Evolutionary conservation across 2,888 invertebrate species (phyloP).

Genomic region (Neoscelio sp.): DNA sequence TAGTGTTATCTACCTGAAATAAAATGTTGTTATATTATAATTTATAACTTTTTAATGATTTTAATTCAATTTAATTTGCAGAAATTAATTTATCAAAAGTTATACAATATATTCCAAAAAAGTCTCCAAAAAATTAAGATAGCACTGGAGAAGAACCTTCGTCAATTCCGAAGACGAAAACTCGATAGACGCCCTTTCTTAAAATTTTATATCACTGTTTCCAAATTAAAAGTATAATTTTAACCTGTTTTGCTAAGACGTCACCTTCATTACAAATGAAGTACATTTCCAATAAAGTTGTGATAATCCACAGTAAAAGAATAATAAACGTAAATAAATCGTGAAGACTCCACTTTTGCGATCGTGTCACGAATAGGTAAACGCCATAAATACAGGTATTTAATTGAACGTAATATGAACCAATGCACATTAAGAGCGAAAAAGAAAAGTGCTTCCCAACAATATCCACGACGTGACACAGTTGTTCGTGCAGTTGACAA

Average conservation of each 20-base stretch:
- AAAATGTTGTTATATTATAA: not conserved
- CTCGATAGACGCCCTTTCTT: no score
- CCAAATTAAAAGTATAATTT: no score
- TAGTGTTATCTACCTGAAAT: conserved; percentile 28
- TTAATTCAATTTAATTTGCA: no score
- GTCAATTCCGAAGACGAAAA: no score
- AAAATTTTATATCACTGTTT: no score
- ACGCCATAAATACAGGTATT: conserved; percentile 15
- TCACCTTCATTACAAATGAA: conserved; percentile 30
- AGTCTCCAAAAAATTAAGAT: no score
- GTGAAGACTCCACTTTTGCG: not conserved
- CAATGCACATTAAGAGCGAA: conserved; percentile 16
- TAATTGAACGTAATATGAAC: conserved; percentile 6
- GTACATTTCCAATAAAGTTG: not conserved
- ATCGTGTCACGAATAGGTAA: not conserved
- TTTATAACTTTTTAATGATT: not conserved
- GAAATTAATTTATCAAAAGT: no score
- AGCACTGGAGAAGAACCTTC: no score
- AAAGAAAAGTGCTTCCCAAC: conserved; percentile 1
- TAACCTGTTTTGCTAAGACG: conserved; percentile 23
- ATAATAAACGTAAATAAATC: not conserved
- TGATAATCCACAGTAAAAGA: not conserved
- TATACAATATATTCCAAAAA: no score
- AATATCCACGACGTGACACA: conserved; percentile 13
- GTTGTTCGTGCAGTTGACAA: not conserved